Conservation (phyloP, 2,797 vertebrate genomes). For the Coregonus suidteri region DNA sequence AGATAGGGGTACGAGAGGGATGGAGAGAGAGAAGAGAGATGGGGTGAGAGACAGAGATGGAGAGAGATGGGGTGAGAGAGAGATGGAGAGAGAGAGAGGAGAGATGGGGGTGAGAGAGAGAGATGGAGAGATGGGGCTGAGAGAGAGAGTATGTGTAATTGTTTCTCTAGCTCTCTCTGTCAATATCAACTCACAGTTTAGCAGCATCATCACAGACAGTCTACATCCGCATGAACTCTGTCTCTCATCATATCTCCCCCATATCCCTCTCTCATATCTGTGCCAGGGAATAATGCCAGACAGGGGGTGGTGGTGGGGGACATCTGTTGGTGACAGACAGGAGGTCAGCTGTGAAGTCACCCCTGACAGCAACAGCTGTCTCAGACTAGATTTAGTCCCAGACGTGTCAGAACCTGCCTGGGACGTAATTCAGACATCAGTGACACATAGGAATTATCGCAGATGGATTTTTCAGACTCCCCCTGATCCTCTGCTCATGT, state of each 20-base stretch:
- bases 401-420: conserved; percentile 5
- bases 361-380: conserved; percentile 53
- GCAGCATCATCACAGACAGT: not conserved
- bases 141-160: conserved; percentile 19
- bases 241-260: conserved; percentile 30
- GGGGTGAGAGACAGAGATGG: not conserved
- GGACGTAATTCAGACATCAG: conserved; percentile 23
- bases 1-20: not conserved
- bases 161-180: conserved; percentile 4
- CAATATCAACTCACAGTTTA: not conserved
- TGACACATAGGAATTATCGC: conserved; percentile 45
- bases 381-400: conserved; percentile 6
- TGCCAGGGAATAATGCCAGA: not conserved
- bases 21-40: not conserved
- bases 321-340: conserved; percentile 44
- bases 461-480: conserved; percentile 51
- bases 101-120: not conserved
- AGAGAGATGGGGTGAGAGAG: not conserved
- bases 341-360: conserved; percentile 48
- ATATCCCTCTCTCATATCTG: not conserved
- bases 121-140: conserved; percentile 9
- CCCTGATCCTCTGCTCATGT: conserved; percentile 27
- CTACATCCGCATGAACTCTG: not conserved
- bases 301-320: not conserved
- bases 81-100: not conserved